These are phyloP conservation scores for Drosophila cracens DNA, from an alignment of 2,888 invertebrate genomes.

Conservation along the genomic window DNA sequence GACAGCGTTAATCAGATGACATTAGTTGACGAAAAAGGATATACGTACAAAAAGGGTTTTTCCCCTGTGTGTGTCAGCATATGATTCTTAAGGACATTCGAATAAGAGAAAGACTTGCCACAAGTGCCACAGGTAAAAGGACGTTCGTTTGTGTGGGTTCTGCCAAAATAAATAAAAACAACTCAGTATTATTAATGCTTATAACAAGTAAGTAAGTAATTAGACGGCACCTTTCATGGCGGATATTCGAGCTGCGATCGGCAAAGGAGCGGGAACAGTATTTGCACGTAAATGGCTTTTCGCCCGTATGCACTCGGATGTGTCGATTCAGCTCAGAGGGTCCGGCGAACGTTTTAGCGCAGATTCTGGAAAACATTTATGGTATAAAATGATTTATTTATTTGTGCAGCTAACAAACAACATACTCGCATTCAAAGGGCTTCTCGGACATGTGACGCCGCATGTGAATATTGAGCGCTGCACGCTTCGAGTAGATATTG, in stretches of 20 bases:
- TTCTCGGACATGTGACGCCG: slow-evolving; percentile 84
- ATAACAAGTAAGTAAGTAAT: neutral
- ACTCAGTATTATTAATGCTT: neutral
- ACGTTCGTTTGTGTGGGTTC: slow-evolving; percentile 85
- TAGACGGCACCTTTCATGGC: slow-evolving; percentile 83
- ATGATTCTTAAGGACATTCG: slow-evolving; percentile 84
- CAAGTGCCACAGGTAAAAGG: slow-evolving; percentile 83
- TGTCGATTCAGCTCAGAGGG: slow-evolving; percentile 84
- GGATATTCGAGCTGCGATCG: slow-evolving; percentile 85
- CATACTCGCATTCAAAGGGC: slow-evolving; percentile 84
- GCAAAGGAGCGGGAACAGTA: slow-evolving; percentile 84
- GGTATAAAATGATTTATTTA: neutral
- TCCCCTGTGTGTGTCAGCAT: slow-evolving; percentile 84
- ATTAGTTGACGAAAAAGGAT: neutral
- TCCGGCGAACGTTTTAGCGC: slow-evolving; percentile 83
- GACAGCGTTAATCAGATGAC: neutral
- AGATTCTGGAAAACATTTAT: slow-evolving; percentile 68
- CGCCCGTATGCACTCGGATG: slow-evolving; percentile 84
- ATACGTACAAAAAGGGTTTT: slow-evolving; percentile 80
- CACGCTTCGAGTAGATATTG: slow-evolving; percentile 83
- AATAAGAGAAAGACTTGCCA: slow-evolving; percentile 84
- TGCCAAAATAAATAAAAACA: slow-evolving; percentile 31
- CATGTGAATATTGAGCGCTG: slow-evolving; percentile 84
- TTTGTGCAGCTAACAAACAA: slow-evolving; percentile 5
- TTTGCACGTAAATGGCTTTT: slow-evolving; percentile 84